phyloP scores from a whole-genome alignment of 2,888 invertebrate genomes.

The Stratiomys singularior region DNA sequence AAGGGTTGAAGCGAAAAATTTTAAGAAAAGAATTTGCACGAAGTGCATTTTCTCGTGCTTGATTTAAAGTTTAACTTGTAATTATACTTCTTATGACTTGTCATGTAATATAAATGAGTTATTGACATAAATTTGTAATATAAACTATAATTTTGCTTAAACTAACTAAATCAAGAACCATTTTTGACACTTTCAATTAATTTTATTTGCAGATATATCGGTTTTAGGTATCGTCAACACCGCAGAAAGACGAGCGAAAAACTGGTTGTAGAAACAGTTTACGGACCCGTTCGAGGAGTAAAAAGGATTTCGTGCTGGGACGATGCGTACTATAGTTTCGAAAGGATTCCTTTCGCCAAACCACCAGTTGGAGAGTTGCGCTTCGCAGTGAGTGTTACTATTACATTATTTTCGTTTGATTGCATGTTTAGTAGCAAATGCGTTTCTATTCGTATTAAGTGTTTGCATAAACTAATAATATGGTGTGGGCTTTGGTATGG shows the following conservation, averaged over 20 bases:
- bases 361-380: conserved; percentile 62
- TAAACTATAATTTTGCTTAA: no score
- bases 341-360: conserved; percentile 63
- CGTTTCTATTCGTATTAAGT: neutral
- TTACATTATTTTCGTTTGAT: neutral
- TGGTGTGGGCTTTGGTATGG: no score
- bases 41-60: no score
- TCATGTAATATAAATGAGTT: no score
- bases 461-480: neutral
- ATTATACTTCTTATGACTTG: no score
- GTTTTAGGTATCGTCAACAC: conserved; percentile 36
- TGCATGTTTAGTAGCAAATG: neutral
- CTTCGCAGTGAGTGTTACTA: conserved; percentile 48
- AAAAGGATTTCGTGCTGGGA: conserved; percentile 62
- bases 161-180: no score
- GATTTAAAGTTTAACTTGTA: no score
- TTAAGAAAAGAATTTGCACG: no score
- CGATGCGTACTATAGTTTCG: conserved; percentile 61
- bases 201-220: conserved; percentile 22
- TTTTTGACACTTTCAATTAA: no score
- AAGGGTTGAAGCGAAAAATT: no score
- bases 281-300: conserved; percentile 61
- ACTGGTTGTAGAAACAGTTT: conserved; percentile 58
- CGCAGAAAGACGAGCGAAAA: conserved; percentile 57
- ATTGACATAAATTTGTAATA: no score